Conservation (phyloP, 2,113 vertebrate species). For the Sterrhoptilus dennistouni region DNA sequence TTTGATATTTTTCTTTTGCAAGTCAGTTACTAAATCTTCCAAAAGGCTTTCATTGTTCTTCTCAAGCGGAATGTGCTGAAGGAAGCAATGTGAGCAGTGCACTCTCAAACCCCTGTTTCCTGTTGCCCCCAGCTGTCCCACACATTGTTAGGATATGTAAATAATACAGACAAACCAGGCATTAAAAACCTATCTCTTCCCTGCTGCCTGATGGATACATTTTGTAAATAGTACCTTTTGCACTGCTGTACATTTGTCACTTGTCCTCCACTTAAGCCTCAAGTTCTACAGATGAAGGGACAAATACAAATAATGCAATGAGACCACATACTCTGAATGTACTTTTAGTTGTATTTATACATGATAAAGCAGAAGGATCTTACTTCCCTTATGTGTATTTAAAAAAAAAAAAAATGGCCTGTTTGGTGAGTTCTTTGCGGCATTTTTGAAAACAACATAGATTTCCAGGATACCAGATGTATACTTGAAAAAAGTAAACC, state of each 20-base stretch:
- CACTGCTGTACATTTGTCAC: neutral
- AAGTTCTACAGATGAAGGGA: neutral
- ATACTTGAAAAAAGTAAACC: neutral
- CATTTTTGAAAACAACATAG: neutral
- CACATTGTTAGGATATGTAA: neutral
- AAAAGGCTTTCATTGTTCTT: conserved; percentile 52
- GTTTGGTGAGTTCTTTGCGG: neutral
- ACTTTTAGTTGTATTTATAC: neutral
- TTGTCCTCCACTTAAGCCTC: neutral
- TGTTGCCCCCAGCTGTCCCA: conserved; percentile 17
- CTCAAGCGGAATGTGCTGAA: conserved; percentile 29
- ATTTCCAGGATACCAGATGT: neutral
- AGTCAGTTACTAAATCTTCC: conserved; percentile 6
- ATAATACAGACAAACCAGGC: conserved; percentile 7
- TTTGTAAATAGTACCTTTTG: conserved; percentile 27
- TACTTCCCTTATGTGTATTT: neutral
- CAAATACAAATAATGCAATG: neutral
- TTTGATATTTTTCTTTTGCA: conserved; percentile 23
- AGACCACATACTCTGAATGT: neutral
- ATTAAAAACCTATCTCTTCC: neutral
- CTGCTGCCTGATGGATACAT: neutral
- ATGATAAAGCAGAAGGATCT: neutral
- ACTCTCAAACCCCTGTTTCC: conserved; percentile 65
- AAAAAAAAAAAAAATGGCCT: neutral
- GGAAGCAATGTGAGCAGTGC: conserved; percentile 69